Evolutionary conservation across 1,140 invertebrate genomes (phyloP).

Genomic region (Bombus ignitus): DNA sequence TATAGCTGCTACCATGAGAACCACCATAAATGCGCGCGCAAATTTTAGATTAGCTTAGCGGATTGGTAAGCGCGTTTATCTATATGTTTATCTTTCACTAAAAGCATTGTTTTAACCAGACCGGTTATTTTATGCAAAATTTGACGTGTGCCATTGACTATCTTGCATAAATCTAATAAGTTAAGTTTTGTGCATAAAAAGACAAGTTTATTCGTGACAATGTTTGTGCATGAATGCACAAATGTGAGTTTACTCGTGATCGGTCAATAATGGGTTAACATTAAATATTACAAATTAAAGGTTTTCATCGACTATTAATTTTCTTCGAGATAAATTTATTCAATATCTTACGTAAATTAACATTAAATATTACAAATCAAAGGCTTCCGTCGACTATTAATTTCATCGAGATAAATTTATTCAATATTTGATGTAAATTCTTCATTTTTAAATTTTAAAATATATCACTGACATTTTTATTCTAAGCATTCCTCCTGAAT

Average conservation of each 20-base stretch:
- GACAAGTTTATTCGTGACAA: too few relatives aligned
- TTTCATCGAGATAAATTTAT: neutral
- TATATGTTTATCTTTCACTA: neutral
- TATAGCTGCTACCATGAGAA: neutral
- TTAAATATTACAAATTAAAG: neutral
- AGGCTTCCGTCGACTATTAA: neutral
- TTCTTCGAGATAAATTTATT: neutral
- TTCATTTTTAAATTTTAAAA: neutral
- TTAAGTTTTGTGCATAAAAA: too few relatives aligned
- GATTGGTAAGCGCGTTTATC: neutral
- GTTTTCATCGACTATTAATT: neutral
- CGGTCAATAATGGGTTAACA: too few relatives aligned
- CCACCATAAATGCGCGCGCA: constrained; percentile 4
- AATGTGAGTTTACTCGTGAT: too few relatives aligned
- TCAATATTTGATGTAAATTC: neutral
- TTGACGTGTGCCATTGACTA: too few relatives aligned
- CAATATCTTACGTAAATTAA: neutral
- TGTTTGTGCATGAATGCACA: too few relatives aligned
- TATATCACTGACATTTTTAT: neutral
- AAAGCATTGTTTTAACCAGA: neutral
- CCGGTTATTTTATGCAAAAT: too few relatives aligned
- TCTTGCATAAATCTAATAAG: too few relatives aligned
- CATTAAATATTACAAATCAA: neutral
- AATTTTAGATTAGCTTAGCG: neutral
- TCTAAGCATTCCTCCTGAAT: neutral